Conservation (phyloP, 2,888 invertebrate genomes). For the Calameuta idolon region DNA sequence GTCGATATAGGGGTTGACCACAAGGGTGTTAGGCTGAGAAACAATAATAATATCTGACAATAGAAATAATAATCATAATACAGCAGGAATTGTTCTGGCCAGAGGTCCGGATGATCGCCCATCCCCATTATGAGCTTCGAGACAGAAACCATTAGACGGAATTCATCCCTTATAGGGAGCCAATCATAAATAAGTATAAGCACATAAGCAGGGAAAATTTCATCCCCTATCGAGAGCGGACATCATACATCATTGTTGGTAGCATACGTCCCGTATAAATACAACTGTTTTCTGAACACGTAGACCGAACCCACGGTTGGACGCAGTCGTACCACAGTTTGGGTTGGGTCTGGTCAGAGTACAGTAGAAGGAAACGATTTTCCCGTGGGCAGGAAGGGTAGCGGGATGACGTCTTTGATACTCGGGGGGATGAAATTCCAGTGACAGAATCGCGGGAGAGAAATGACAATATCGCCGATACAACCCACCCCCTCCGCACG, state of each 20-base stretch:
- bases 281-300: constrained; percentile 1
- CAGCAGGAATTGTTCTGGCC: no score
- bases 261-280: constrained; percentile 6
- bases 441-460: not conserved
- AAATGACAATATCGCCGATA: constrained; percentile 9
- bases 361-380: not conserved
- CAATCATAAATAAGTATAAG: constrained; percentile 29
- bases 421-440: constrained; percentile 9
- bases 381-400: constrained; percentile 3
- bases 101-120: no score
- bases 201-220: constrained; percentile 21
- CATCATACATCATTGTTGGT: constrained; percentile 1
- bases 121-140: no score
- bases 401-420: constrained; percentile 5
- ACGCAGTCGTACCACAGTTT: no score
- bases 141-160: constrained; percentile 6
- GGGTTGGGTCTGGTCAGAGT: not conserved
- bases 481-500: constrained; percentile 8
- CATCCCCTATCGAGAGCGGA: not conserved
- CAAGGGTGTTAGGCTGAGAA: no score
- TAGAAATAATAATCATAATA: no score
- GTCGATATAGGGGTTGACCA: no score
- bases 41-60: no score
- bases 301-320: no score
- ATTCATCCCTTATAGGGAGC: constrained; percentile 3